Evolutionary conservation across 2,797 vertebrate species (phyloP).

Genomic region (Setipinna tenuifilis): DNA sequence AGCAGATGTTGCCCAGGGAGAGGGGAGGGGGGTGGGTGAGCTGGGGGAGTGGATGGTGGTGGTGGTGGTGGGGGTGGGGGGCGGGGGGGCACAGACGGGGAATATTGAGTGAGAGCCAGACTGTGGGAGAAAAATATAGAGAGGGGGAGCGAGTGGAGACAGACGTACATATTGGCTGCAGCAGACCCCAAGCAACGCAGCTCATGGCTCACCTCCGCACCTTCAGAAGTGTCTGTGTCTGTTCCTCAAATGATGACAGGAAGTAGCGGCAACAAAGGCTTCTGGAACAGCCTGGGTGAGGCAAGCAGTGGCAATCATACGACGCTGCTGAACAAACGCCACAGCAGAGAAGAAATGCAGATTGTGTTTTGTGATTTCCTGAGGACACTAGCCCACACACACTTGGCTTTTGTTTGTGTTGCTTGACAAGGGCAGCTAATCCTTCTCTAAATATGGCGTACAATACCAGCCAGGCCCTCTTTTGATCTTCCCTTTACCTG

Average conservation of each 20-base stretch:
- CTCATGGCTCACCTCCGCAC: too few relatives aligned
- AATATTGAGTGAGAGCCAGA: too few relatives aligned
- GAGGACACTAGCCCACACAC: background rate
- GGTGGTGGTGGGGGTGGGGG: too few relatives aligned
- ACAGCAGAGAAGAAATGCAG: background rate
- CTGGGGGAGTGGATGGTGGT: background rate
- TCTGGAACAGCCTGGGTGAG: background rate
- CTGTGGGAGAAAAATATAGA: too few relatives aligned
- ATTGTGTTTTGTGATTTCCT: background rate
- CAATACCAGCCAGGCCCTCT: too few relatives aligned
- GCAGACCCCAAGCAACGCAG: too few relatives aligned
- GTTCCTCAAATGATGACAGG: background rate
- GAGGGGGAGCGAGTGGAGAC: too few relatives aligned
- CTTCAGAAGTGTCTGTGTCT: background rate
- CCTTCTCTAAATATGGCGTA: background rate
- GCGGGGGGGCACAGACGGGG: too few relatives aligned
- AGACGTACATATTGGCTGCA: too few relatives aligned
- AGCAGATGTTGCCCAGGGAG: slow-evolving; percentile 6
- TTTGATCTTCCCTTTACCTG: too few relatives aligned
- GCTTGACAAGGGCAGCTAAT: background rate
- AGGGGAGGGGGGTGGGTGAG: background rate
- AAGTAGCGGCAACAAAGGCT: background rate
- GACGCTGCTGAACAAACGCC: background rate
- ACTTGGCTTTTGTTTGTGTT: background rate
- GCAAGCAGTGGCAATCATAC: background rate